phyloP scores from a whole-genome alignment of 2,113 vertebrate species.

The Perccottus glenii region DNA sequence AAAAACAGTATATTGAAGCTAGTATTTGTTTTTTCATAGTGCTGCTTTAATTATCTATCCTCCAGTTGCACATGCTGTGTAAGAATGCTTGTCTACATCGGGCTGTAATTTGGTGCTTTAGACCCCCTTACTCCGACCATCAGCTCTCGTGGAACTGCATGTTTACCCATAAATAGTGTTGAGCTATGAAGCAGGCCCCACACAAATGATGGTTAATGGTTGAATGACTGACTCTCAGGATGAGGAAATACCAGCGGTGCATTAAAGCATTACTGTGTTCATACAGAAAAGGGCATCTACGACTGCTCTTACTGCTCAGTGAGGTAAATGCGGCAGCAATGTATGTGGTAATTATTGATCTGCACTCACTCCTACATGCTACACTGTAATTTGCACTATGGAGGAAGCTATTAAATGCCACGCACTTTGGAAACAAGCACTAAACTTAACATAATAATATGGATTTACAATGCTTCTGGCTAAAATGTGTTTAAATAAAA shows the following conservation, averaged over 20 bases:
- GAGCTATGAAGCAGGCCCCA: not conserved
- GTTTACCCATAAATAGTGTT: slow-evolving; percentile 10
- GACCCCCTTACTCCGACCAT: slow-evolving; percentile 9
- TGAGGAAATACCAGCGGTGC: not conserved
- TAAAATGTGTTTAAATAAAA: too few relatives aligned
- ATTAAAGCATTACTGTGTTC: not conserved
- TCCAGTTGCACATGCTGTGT: not conserved
- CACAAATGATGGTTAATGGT: not conserved
- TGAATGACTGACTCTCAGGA: not conserved
- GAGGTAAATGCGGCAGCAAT: too few relatives aligned
- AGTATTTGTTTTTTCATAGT: not conserved
- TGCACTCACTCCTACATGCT: not conserved
- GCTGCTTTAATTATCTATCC: not conserved
- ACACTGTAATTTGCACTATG: too few relatives aligned
- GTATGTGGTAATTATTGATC: not conserved
- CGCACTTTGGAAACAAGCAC: too few relatives aligned
- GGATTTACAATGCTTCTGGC: too few relatives aligned
- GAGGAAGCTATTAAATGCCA: too few relatives aligned
- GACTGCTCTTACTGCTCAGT: not conserved
- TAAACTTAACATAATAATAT: too few relatives aligned
- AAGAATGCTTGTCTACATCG: not conserved
- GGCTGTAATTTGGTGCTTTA: slow-evolving; percentile 5
- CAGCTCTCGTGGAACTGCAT: not conserved
- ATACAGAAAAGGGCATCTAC: not conserved
- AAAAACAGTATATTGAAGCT: too few relatives aligned